Conservation (phyloP, 2,797 vertebrate genomes). For the Spondyliosoma cantharus region DNA sequence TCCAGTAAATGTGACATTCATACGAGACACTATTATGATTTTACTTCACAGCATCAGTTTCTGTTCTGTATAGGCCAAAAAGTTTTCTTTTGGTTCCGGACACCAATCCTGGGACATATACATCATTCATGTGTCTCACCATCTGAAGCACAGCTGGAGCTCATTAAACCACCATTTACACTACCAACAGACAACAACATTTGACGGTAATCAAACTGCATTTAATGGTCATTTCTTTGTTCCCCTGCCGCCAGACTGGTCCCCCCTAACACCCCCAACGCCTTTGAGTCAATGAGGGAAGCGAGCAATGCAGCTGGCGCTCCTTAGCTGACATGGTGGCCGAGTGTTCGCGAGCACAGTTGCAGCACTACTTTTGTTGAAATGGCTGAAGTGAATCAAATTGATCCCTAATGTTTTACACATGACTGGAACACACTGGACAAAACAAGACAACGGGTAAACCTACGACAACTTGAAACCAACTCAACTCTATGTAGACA, state of each 20-base stretch:
- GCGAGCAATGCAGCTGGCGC: no score
- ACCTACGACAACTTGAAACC: background rate
- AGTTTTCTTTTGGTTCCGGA: background rate
- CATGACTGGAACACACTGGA: background rate
- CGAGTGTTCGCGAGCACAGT: no score
- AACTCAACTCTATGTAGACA: background rate
- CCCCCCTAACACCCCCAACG: no score
- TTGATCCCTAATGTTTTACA: slow-evolving; percentile 11
- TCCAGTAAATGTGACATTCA: background rate
- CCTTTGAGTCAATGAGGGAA: no score
- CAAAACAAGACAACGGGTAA: background rate
- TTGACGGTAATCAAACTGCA: background rate
- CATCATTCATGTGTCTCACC: background rate
- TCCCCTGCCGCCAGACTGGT: no score
- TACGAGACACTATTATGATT: background rate
- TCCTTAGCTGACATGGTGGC: no score
- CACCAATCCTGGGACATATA: background rate
- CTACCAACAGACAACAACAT: background rate
- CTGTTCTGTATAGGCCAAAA: background rate
- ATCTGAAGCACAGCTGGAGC: background rate
- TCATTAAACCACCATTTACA: background rate
- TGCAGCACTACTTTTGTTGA: background rate
- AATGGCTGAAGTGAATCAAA: background rate
- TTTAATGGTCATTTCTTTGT: background rate
- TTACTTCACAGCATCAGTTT: background rate